Base-by-base conservation (phyloP, 2,888 invertebrate genomes). In the Carcina quercana region DNA sequence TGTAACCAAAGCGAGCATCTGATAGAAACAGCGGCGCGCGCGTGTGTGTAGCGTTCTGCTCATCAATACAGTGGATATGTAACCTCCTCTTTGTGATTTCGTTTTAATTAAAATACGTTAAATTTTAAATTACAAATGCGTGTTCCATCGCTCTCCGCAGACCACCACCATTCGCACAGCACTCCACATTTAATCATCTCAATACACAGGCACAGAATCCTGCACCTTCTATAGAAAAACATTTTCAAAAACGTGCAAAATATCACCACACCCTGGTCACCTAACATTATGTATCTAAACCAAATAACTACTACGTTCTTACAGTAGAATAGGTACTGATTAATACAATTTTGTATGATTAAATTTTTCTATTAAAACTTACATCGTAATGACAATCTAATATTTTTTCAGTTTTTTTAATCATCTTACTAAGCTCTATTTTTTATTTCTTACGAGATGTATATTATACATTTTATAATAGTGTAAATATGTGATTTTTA, bases 201-300 rank as follows among this genome's bases (percentile, higher is more conserved):
- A 66, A 67, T 63, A 71, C 69, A 58, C 65, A 61, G 70, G 62
- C 70, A 64, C 75, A 64, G 60, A 58, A 61, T 55, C 50, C 71
- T 69, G 75, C 70, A 64, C 71, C 72, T n/a, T n/a, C 60, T 62
- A 62, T 73, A 76, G 74, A 76, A 83, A 82, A 79, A 83, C 79
- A 79, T 80, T 72, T 74, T 82, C 80, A 82, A 82, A 83, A 83
- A 82, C 82, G 75, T 80, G 79, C 80, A 80, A 82, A 82, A 82
- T 83, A 83, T 82, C 83, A 80, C 80, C 83, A 72, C 83, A 83
- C 83, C 83, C 83, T 83, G 83, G 83, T 83, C 82, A 63, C 83
- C 82, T 83, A 83, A 78, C 74, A 68, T 78, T 79, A 79, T n/a
- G n/a, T n/a, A n/a, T 74, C 72, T 80, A 79, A 75, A 75, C 73